Percentiles rank a stretch among this genome's conserved stretches.
Conservation (phyloP, 1,140 invertebrate genomes). For the Drosophila carrolli region DNA sequence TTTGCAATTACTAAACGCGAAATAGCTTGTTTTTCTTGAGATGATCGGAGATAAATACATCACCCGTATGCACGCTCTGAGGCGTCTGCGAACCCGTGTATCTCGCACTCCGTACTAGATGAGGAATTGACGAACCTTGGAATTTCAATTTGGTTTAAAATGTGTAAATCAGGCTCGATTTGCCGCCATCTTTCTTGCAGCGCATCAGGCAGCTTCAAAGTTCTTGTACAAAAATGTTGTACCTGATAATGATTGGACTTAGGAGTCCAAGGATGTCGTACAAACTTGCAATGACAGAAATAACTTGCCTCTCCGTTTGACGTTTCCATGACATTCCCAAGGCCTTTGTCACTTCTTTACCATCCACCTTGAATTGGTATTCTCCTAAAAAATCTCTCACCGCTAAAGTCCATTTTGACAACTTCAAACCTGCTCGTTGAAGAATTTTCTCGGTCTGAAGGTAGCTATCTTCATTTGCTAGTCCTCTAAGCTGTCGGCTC, state of each 20-base stretch:
- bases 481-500: conserved; percentile 1
- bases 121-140: background rate
- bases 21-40: background rate
- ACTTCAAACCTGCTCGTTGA: background rate
- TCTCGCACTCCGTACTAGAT: background rate
- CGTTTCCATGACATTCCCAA: conserved; percentile 5
- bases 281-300: background rate
- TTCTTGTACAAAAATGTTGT: background rate
- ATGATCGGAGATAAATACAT: background rate
- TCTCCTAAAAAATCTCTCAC: background rate
- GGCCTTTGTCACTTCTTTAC: background rate
- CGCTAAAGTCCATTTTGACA: background rate
- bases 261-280: background rate
- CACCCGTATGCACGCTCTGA: conserved; percentile 1
- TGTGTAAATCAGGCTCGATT: background rate
- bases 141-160: background rate
- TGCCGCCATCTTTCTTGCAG: background rate
- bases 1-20: conserved; percentile 1
- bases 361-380: background rate
- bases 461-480: background rate
- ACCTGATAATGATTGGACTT: background rate
- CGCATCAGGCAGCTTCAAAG: background rate
- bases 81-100: conserved; percentile 1
- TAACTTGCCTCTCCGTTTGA: background rate
- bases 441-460: background rate